These are phyloP conservation scores for Syrrhaptes paradoxus DNA, from an alignment of 2,113 vertebrate genomes.

Conservation along the genomic window DNA sequence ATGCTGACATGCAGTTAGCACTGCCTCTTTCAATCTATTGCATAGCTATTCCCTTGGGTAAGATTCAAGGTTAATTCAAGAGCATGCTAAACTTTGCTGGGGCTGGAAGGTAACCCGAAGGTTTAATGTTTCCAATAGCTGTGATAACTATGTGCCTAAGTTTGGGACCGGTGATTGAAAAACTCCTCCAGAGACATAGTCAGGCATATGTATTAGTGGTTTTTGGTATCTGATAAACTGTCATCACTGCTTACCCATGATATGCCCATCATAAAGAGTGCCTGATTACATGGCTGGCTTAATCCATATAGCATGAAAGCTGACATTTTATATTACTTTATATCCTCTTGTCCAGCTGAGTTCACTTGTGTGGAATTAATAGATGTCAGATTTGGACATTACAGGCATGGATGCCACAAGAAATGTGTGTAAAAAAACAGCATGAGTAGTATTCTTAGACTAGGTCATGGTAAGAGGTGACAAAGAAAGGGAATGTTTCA, in stretches of 20 bases:
- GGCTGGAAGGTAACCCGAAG: background rate
- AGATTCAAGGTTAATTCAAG: constrained; percentile 20
- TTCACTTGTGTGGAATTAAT: constrained; percentile 37
- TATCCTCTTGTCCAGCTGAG: constrained; percentile 22
- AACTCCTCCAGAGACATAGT: background rate
- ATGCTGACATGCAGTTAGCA: background rate
- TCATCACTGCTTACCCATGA: constrained; percentile 2
- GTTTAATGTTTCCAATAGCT: background rate
- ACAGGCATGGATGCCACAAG: background rate
- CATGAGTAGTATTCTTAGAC: background rate
- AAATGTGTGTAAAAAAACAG: background rate
- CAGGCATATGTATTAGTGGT: background rate
- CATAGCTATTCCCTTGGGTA: background rate
- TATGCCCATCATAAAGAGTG: background rate
- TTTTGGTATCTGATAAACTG: constrained; percentile 26
- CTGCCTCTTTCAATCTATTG: background rate
- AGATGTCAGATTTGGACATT: background rate
- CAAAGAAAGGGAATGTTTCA: background rate
- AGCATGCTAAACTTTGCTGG: background rate
- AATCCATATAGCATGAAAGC: background rate
- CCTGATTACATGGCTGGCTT: constrained; percentile 12
- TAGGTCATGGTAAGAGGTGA: background rate
- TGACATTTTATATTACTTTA: constrained; percentile 28
- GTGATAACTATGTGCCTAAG: background rate
- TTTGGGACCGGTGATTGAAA: background rate